Percentiles rank a stretch among this genome's conserved stretches.
Evolutionary conservation across 2,888 invertebrate genomes (phyloP).

Genomic region (Trissolcus japonicus): DNA sequence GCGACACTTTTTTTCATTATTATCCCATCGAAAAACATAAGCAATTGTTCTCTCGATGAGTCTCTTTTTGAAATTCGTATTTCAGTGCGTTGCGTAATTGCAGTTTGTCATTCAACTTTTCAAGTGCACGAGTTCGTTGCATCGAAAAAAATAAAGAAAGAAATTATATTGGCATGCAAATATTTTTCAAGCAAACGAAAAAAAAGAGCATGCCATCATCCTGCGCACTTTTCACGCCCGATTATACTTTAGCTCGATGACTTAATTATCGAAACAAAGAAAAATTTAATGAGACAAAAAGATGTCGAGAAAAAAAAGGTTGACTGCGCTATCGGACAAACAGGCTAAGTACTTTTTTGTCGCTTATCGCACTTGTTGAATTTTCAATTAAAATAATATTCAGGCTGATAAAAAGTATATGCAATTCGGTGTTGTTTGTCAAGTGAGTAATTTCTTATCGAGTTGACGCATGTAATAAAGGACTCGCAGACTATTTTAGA

Average conservation of each 20-base stretch:
- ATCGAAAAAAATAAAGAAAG: slow-evolving; percentile 2
- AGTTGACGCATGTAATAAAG: slow-evolving; percentile 25
- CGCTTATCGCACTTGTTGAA: neutral
- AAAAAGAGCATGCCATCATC: slow-evolving; percentile 20
- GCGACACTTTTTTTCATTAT: no score
- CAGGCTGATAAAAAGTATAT: neutral
- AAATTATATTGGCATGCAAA: slow-evolving; percentile 15
- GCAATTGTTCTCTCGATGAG: neutral
- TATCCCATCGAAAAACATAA: neutral
- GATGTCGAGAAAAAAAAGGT: no score
- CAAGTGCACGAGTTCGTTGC: slow-evolving; percentile 34
- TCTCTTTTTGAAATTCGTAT: slow-evolving; percentile 8
- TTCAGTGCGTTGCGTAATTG: slow-evolving; percentile 30
- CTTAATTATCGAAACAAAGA: slow-evolving; percentile 5
- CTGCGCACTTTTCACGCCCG: neutral
- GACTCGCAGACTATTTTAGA: slow-evolving; percentile 24
- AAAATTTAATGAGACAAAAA: slow-evolving; percentile 1
- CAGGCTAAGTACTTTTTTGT: neutral
- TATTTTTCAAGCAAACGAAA: slow-evolving; percentile 27
- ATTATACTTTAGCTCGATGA: neutral
- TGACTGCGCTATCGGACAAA: no score
- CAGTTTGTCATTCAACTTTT: slow-evolving; percentile 15
- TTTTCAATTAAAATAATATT: slow-evolving; percentile 4
- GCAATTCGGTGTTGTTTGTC: slow-evolving; percentile 18
- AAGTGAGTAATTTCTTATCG: slow-evolving; percentile 35